phyloP scores from a whole-genome alignment of 2,888 invertebrate genomes.

The Coelinius sp. region DNA sequence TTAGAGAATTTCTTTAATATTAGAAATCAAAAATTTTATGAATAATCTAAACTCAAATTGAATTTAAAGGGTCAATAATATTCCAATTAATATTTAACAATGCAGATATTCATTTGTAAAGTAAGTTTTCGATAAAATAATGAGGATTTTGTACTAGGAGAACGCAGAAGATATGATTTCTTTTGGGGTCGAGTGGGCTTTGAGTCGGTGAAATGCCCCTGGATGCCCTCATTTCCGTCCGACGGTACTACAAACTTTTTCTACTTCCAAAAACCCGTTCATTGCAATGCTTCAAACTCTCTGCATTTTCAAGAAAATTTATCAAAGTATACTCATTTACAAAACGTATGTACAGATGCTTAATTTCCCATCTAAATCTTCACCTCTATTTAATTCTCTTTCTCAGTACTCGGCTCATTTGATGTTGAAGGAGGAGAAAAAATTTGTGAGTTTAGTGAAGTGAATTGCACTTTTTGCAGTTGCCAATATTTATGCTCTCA shows the following conservation, averaged over 20 bases:
- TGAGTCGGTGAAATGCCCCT: not conserved
- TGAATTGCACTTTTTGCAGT: not conserved
- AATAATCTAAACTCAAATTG: not conserved
- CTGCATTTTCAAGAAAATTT: conserved; percentile 5
- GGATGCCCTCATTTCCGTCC: not conserved
- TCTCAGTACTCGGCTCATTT: not conserved
- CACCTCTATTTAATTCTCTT: not conserved
- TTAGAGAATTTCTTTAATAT: not conserved
- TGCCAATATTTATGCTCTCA: not conserved
- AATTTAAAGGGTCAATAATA: too few species aligned
- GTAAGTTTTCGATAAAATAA: not conserved
- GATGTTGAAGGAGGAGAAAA: not conserved
- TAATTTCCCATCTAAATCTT: not conserved
- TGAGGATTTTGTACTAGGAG: not conserved
- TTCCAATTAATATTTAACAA: not conserved
- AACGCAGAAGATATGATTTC: not conserved
- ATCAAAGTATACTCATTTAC: not conserved
- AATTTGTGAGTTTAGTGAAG: not conserved
- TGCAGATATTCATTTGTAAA: not conserved
- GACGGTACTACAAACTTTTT: not conserved
- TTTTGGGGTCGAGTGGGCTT: not conserved
- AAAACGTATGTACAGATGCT: not conserved
- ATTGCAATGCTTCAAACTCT: not conserved
- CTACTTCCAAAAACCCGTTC: not conserved
- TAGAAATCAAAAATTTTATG: not conserved